These are phyloP conservation scores for Halcyon badia DNA, from an alignment of 2,797 vertebrate species.

Conservation along the genomic window DNA sequence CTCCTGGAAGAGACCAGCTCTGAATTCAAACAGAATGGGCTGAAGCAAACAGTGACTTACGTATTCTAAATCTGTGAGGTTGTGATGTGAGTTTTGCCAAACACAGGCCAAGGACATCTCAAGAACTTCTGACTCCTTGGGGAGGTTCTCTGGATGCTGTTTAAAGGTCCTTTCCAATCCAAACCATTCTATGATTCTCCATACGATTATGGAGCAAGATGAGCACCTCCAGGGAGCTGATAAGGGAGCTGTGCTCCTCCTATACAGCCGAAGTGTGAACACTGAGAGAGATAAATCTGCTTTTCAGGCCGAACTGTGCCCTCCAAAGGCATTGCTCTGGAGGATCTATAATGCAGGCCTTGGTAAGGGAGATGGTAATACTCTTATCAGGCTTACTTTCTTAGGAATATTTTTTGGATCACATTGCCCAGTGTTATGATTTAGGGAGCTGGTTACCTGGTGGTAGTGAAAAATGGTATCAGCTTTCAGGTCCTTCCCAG, in stretches of 20 bases:
- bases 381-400: background rate
- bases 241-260: background rate
- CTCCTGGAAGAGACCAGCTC: slow-evolving; percentile 83
- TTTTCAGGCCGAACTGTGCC: background rate
- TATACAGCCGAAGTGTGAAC: background rate
- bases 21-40: background rate
- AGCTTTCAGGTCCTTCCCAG: slow-evolving; percentile 90
- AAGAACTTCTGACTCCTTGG: background rate
- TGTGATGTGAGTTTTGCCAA: background rate
- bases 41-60: background rate
- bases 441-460: slow-evolving; percentile 84
- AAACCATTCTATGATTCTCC: background rate
- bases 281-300: background rate
- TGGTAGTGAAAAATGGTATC: slow-evolving; percentile 95
- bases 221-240: background rate
- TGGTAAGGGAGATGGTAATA: background rate
- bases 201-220: background rate
- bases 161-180: background rate
- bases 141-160: background rate
- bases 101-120: background rate
- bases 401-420: background rate
- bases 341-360: background rate
- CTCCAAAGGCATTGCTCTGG: background rate
- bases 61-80: background rate
- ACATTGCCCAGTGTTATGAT: background rate